A percentile compares a stretch with the other conserved stretches of the same genome.
Conservation (phyloP, 2,888 invertebrate species). For the Mythimna albipuncta region DNA sequence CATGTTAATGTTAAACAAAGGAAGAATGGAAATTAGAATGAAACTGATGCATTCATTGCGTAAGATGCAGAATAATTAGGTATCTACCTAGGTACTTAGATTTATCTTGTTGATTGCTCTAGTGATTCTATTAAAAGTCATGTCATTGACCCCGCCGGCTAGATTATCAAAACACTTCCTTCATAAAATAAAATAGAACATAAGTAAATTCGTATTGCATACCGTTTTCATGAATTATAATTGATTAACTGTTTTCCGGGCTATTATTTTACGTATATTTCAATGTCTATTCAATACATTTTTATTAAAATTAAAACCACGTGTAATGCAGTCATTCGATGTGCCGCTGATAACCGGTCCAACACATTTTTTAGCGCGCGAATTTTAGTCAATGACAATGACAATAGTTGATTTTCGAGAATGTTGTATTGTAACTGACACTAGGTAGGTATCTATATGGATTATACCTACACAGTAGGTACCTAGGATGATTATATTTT, state of each 20-base stretch:
- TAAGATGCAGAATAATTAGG: background rate
- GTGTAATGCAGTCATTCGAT: constrained; percentile 25
- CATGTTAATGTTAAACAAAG: constrained; percentile 28
- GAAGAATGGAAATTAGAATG: constrained; percentile 1
- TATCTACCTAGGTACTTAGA: background rate
- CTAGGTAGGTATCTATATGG: too few relatives aligned
- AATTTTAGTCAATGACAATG: constrained; percentile 22
- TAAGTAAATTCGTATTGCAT: background rate
- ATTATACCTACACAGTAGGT: background rate
- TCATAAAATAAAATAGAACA: background rate
- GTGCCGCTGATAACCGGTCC: background rate
- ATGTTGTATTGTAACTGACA: background rate
- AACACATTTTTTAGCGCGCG: constrained; percentile 2
- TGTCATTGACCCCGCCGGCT: constrained; percentile 51
- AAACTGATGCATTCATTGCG: constrained; percentile 4
- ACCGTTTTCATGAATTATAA: constrained; percentile 41
- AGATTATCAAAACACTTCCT: constrained; percentile 30
- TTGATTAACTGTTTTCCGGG: background rate
- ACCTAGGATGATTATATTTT: background rate
- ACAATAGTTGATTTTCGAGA: constrained; percentile 27
- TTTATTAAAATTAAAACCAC: constrained; percentile 33
- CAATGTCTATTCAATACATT: background rate
- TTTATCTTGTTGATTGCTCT: background rate
- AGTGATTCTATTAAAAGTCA: constrained; percentile 39
- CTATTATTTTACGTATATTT: constrained; percentile 1